Conservation (phyloP, 1,140 invertebrate genomes). For the Oedothorax gibbosus region DNA sequence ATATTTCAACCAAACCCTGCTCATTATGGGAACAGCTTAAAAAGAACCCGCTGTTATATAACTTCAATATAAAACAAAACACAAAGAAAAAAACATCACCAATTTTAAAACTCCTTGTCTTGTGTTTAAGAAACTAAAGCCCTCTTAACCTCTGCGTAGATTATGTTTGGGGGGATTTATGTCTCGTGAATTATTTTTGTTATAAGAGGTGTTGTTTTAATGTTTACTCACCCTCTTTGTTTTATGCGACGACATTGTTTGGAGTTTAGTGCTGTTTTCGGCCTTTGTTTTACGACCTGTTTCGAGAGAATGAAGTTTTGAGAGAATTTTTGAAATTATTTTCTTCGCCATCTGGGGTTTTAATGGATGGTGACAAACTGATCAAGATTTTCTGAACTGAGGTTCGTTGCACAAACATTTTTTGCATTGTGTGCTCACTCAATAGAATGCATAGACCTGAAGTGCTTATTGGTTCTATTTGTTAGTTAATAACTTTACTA, state of each 20-base stretch:
- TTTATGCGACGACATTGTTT: slow-evolving; percentile 47
- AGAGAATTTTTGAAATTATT: slow-evolving; percentile 16
- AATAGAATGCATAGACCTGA: too few species aligned
- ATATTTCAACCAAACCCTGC: too few species aligned
- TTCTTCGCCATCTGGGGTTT: slow-evolving; percentile 4
- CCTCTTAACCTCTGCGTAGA: slow-evolving; percentile 43
- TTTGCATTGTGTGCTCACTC: too few species aligned
- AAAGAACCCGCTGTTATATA: too few species aligned
- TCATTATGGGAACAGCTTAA: too few species aligned
- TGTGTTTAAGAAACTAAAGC: slow-evolving; percentile 40
- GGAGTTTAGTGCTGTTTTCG: slow-evolving; percentile 32
- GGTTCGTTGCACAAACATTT: too few species aligned
- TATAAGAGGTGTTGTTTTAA: slow-evolving; percentile 51
- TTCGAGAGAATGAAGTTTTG: slow-evolving; percentile 26
- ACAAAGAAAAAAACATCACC: background rate
- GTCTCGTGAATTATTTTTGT: slow-evolving; percentile 43
- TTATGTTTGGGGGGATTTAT: slow-evolving; percentile 46
- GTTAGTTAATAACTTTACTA: too few species aligned
- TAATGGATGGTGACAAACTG: background rate
- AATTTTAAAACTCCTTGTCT: slow-evolving; percentile 17
- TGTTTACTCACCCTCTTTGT: slow-evolving; percentile 29
- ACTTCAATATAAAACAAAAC: too few species aligned
- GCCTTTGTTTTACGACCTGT: slow-evolving; percentile 5
- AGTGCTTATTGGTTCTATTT: too few species aligned
- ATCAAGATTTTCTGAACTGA: too few species aligned